Evolutionary conservation across 2,888 invertebrate species (phyloP).

Genomic region (Hirtodrosophila alboralis): DNA sequence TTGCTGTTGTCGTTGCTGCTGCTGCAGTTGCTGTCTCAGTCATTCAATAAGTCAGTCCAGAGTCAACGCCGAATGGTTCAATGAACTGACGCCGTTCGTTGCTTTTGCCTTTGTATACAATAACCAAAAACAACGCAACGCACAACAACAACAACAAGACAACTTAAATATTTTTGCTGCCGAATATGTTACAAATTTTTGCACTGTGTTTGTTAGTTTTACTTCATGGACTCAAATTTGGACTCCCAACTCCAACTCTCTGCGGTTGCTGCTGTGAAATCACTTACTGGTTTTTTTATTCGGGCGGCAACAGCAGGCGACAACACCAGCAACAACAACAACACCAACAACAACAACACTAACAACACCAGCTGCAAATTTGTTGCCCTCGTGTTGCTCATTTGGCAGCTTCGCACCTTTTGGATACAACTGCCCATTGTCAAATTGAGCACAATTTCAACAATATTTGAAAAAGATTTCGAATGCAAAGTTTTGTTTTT

Average conservation of each 20-base stretch:
- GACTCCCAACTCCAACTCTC: constrained; percentile 20
- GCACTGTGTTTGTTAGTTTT: constrained; percentile 67
- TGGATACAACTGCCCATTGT: constrained; percentile 49
- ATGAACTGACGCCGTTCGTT: constrained; percentile 62
- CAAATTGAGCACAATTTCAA: constrained; percentile 58
- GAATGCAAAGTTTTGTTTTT: constrained; percentile 2
- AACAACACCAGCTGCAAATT: constrained; percentile 68
- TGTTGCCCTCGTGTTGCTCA: constrained; percentile 78
- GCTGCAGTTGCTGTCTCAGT: constrained; percentile 62
- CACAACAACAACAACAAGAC: constrained; percentile 37
- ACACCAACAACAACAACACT: constrained; percentile 35
- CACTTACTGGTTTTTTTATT: constrained; percentile 80
- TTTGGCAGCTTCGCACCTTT: constrained; percentile 78
- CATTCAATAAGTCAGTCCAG: constrained; percentile 80
- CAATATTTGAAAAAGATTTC: constrained; percentile 33
- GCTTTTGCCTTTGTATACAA: constrained; percentile 72
- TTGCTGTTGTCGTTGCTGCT: constrained; percentile 34
- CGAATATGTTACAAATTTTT: constrained; percentile 79
- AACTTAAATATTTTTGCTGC: constrained; percentile 73
- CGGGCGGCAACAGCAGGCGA: constrained; percentile 34
- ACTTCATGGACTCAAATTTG: constrained; percentile 32
- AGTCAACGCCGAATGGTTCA: constrained; percentile 63
- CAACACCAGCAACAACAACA: constrained; percentile 30
- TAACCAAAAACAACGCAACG: constrained; percentile 55
- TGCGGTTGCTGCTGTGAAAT: constrained; percentile 62